phyloP scores from a whole-genome alignment of 2,888 invertebrate genomes.

The Tupiocoris notatus region DNA sequence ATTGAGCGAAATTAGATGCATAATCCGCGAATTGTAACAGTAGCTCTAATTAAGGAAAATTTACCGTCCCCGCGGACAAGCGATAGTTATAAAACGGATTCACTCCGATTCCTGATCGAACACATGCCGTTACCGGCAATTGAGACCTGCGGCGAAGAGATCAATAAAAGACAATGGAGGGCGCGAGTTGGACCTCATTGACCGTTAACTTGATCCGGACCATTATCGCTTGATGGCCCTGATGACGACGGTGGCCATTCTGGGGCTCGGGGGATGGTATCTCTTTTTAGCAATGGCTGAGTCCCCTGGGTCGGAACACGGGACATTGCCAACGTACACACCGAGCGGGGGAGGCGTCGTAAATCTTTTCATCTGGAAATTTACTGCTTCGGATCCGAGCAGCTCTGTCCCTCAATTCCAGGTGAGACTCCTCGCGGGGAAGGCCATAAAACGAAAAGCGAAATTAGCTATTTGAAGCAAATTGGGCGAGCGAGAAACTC shows the following conservation, averaged over 20 bases:
- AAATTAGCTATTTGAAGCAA: not conserved
- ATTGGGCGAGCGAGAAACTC: not conserved
- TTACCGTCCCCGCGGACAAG: too few relatives aligned
- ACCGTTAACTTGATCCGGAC: slow-evolving; percentile 1
- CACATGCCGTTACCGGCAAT: not conserved
- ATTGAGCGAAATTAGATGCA: too few relatives aligned
- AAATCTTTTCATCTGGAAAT: not conserved
- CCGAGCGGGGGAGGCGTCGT: not conserved
- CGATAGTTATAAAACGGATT: not conserved
- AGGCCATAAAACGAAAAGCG: not conserved
- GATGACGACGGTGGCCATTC: not conserved
- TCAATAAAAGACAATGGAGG: not conserved
- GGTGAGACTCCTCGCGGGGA: not conserved
- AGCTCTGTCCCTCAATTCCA: not conserved
- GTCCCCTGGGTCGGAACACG: not conserved
- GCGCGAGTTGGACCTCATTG: not conserved
- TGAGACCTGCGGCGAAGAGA: not conserved
- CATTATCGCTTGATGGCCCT: slow-evolving; percentile 3
- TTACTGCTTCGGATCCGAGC: not conserved
- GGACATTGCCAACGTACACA: not conserved
- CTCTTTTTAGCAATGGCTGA: not conserved
- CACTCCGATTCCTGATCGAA: not conserved
- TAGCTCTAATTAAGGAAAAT: too few relatives aligned
- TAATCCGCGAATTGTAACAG: too few relatives aligned
- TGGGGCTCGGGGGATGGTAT: not conserved